phyloP scores from a whole-genome alignment of 2,888 invertebrate species.

The Ectemnius continuus region DNA sequence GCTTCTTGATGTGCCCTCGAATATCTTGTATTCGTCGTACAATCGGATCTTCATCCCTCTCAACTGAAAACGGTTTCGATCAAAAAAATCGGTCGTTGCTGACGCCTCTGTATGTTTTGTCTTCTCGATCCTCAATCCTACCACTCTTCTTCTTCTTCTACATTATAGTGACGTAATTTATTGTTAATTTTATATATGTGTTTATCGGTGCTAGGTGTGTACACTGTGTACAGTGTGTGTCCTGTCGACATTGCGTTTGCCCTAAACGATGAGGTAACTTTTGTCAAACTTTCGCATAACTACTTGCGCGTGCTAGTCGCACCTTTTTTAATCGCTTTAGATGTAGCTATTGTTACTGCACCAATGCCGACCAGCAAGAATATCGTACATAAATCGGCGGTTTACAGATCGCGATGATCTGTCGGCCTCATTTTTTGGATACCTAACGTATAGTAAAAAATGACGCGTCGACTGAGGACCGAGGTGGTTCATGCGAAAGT shows the following conservation, averaged over 20 bases:
- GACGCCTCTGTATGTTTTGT: slow-evolving; percentile 19
- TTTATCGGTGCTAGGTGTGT: slow-evolving; percentile 49
- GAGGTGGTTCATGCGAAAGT: slow-evolving; percentile 53
- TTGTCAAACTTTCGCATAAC: slow-evolving; percentile 54
- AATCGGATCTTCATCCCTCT: slow-evolving; percentile 11
- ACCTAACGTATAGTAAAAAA: background rate
- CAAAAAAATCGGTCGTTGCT: slow-evolving; percentile 29
- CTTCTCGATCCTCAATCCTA: slow-evolving; percentile 18
- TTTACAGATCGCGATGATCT: no score
- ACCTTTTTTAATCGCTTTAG: background rate
- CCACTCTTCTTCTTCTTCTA: slow-evolving; percentile 17
- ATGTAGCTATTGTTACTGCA: background rate
- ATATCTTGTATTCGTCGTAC: slow-evolving; percentile 12
- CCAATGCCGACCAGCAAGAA: no score
- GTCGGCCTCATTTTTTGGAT: background rate
- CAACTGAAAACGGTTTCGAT: background rate
- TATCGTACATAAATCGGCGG: no score
- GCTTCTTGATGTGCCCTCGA: slow-evolving; percentile 17
- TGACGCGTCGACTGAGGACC: background rate
- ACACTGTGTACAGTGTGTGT: slow-evolving; percentile 34
- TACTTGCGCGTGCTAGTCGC: slow-evolving; percentile 22
- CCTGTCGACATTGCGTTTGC: slow-evolving; percentile 40
- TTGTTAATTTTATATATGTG: slow-evolving; percentile 37
- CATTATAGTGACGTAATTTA: slow-evolving; percentile 33
- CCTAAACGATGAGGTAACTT: slow-evolving; percentile 21